A percentile compares a stretch with the other conserved stretches of the same genome.
These are phyloP conservation scores for Lagopus muta DNA, from an alignment of 2,113 vertebrate genomes.

Conservation along the genomic window DNA sequence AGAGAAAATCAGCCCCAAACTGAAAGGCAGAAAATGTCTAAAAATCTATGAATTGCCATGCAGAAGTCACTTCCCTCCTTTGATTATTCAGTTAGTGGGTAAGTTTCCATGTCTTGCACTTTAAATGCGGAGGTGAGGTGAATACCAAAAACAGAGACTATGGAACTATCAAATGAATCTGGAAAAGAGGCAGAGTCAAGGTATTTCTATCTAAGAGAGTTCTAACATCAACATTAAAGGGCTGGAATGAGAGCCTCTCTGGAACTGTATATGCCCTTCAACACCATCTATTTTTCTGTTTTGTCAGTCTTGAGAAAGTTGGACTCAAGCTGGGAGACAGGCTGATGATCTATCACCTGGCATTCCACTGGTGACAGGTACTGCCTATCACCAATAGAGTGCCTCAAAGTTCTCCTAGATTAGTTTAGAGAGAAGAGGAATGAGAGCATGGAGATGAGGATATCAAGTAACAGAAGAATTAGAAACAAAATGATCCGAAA, in stretches of 20 bases:
- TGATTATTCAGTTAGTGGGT: background rate
- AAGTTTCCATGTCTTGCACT: background rate
- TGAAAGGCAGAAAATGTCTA: background rate
- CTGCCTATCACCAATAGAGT: background rate
- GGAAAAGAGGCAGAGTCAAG: background rate
- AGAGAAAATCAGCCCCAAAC: background rate
- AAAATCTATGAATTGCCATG: background rate
- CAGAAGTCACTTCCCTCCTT: background rate
- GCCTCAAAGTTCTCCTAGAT: background rate
- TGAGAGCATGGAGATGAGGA: background rate
- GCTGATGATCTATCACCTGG: background rate
- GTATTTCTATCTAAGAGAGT: background rate
- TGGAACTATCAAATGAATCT: fast-evolving
- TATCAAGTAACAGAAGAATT: background rate
- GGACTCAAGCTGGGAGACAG: background rate
- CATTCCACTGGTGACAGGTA: background rate
- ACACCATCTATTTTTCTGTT: background rate
- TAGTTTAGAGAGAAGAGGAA: background rate
- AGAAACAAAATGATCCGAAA: background rate
- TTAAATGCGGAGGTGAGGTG: background rate
- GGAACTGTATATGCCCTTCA: background rate
- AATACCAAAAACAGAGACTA: background rate
- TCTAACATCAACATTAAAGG: background rate
- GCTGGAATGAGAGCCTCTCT: background rate
- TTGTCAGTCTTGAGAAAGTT: background rate